Conservation (phyloP, 1,140 invertebrate species). For the Lutraria rhynchaena region DNA sequence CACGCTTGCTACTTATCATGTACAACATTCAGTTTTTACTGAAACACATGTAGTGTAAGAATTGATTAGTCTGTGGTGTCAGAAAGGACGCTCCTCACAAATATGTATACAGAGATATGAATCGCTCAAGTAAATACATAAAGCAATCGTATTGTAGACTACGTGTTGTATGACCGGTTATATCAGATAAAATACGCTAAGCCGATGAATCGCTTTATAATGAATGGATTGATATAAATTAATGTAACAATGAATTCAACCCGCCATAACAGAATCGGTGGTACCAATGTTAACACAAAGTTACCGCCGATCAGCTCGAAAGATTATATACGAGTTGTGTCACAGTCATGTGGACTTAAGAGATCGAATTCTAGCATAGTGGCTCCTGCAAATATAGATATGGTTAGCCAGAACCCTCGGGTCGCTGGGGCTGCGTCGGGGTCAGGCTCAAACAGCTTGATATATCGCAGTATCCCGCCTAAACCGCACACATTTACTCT, state of each 20-base stretch:
- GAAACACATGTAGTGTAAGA: too few relatives aligned
- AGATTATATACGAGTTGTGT: slow-evolving; percentile 10
- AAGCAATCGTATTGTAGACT: slow-evolving; percentile 15
- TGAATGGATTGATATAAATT: slow-evolving; percentile 47
- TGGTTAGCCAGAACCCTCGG: slow-evolving; percentile 48
- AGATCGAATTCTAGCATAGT: not conserved
- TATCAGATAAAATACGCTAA: slow-evolving; percentile 47
- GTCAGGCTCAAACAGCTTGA: slow-evolving; percentile 49
- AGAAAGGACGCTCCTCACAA: too few relatives aligned
- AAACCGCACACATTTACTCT: slow-evolving; percentile 66
- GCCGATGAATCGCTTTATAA: slow-evolving; percentile 47
- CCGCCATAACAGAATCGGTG: slow-evolving; percentile 1
- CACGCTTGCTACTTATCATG: too few relatives aligned
- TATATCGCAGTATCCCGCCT: slow-evolving; percentile 68
- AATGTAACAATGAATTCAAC: slow-evolving; percentile 30
- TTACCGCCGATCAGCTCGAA: slow-evolving; percentile 31
- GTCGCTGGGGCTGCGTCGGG: not conserved
- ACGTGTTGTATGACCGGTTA: slow-evolving; percentile 17
- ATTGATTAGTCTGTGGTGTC: too few relatives aligned
- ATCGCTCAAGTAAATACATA: too few relatives aligned
- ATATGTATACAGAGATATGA: too few relatives aligned
- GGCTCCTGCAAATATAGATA: not conserved
- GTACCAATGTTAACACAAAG: not conserved
- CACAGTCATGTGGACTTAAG: not conserved
- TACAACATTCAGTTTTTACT: too few relatives aligned